These are phyloP conservation scores for Alviniconcha marisindica DNA, from an alignment of 1,140 invertebrate species.

Conservation along the genomic window DNA sequence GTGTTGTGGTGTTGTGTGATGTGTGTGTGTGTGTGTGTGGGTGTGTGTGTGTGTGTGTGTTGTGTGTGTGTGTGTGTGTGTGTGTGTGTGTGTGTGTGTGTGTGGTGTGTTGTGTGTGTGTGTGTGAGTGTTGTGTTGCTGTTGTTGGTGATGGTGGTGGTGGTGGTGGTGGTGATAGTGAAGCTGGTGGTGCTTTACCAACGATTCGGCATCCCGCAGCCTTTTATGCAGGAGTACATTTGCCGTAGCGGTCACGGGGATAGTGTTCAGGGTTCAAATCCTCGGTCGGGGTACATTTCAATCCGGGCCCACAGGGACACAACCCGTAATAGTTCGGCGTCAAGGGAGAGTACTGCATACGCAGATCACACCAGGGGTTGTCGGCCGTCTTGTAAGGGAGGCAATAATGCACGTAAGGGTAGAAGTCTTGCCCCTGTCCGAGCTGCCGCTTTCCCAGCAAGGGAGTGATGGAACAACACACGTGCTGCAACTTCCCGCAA, in stretches of 20 bases:
- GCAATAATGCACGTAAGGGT: constrained; percentile 62
- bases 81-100: too few relatives aligned
- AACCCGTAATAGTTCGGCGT: constrained; percentile 54
- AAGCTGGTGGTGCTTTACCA: too few relatives aligned
- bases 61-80: too few relatives aligned
- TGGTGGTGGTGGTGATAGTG: too few relatives aligned
- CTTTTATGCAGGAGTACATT: constrained; percentile 48
- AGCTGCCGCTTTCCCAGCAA: constrained; percentile 50
- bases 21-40: too few relatives aligned
- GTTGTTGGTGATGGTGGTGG: too few relatives aligned
- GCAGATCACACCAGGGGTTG: constrained; percentile 58
- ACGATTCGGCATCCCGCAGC: too few relatives aligned
- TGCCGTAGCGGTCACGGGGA: constrained; percentile 58
- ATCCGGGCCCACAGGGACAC: constrained; percentile 63
- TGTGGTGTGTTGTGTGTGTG: too few relatives aligned
- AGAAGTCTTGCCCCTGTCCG: background rate
- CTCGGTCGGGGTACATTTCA: constrained; percentile 53
- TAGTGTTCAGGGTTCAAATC: constrained; percentile 58
- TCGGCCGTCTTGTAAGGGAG: constrained; percentile 60
- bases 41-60: too few relatives aligned
- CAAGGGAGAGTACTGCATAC: constrained; percentile 48
- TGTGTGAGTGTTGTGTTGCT: background rate
- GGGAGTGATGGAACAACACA: constrained; percentile 63
- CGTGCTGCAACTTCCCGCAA: constrained; percentile 36
- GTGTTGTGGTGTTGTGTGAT: too few relatives aligned